These are phyloP conservation scores for Manis crassicaudata DNA, from an alignment of 2,797 vertebrate genomes.

Conservation along the genomic window DNA sequence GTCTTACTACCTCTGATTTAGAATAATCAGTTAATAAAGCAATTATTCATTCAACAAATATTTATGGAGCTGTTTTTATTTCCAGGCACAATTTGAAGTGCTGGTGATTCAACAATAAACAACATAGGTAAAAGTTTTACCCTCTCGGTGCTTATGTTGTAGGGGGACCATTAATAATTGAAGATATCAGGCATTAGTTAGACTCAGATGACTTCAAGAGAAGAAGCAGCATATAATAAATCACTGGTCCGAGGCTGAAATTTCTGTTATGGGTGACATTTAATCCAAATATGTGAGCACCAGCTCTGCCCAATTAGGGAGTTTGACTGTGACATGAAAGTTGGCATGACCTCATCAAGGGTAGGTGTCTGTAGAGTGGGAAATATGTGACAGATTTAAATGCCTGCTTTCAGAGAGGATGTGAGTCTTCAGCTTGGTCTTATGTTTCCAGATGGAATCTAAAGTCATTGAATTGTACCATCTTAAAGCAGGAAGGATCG, in stretches of 20 bases:
- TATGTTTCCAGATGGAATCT: neutral
- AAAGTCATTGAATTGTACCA: neutral
- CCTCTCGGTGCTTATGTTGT: neutral
- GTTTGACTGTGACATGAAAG: neutral
- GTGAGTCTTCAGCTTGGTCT: neutral
- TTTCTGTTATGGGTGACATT: neutral
- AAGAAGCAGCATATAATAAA: neutral
- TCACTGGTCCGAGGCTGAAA: neutral
- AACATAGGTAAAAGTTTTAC: neutral
- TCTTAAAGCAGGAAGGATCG: neutral
- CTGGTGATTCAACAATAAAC: neutral
- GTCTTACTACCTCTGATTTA: neutral
- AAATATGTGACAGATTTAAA: neutral
- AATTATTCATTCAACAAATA: neutral
- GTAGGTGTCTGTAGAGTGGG: neutral
- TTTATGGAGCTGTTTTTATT: neutral
- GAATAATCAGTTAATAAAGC: neutral
- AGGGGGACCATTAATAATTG: neutral
- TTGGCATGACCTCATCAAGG: neutral
- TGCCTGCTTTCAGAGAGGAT: neutral
- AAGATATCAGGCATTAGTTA: neutral
- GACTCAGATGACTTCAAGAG: neutral
- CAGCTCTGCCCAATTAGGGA: neutral
- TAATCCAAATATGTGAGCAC: neutral
- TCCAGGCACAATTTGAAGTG: neutral